Evolutionary conservation across 2,888 invertebrate species (phyloP).

Genomic region (Tenthredo mesomela): DNA sequence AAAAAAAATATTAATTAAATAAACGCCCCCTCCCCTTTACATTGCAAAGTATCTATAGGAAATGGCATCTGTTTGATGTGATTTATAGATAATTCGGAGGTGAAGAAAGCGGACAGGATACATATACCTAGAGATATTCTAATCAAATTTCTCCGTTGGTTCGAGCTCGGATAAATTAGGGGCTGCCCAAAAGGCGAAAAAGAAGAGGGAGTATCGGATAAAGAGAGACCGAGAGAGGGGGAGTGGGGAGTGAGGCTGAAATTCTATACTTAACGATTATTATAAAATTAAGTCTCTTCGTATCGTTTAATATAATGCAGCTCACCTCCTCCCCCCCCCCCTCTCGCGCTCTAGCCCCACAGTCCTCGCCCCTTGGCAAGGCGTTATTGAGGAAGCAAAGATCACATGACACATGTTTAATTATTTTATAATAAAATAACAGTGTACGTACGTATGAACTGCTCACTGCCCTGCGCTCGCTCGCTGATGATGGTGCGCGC

Average conservation of each 20-base stretch:
- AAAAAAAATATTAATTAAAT: conserved; percentile 52
- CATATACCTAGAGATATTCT: conserved; percentile 14
- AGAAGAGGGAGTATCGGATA: neutral
- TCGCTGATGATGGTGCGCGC: conserved; percentile 72
- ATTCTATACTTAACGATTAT: neutral
- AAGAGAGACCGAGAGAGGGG: neutral
- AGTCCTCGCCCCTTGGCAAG: conserved; percentile 61
- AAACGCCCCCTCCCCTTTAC: conserved; percentile 61
- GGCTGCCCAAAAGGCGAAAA: conserved; percentile 54
- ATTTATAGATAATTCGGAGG: conserved; percentile 72
- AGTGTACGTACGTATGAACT: conserved; percentile 75
- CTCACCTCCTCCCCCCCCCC: conserved; percentile 51
- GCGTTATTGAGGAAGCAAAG: conserved; percentile 62
- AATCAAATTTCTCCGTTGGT: conserved; percentile 59
- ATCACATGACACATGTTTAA: conserved; percentile 60
- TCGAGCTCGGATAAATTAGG: conserved; percentile 61
- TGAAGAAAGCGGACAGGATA: conserved; percentile 62
- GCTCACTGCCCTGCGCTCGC: conserved; percentile 77
- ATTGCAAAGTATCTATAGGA: conserved; percentile 66
- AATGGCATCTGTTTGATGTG: conserved; percentile 75
- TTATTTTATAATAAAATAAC: conserved; percentile 51
- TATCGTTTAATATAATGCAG: conserved; percentile 32
- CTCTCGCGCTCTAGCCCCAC: neutral
- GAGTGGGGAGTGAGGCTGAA: no score
- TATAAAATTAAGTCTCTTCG: neutral